Percentiles rank a stretch among this genome's conserved stretches.
phyloP scores from a whole-genome alignment of 2,888 invertebrate species.

The Sesamia inferens region DNA sequence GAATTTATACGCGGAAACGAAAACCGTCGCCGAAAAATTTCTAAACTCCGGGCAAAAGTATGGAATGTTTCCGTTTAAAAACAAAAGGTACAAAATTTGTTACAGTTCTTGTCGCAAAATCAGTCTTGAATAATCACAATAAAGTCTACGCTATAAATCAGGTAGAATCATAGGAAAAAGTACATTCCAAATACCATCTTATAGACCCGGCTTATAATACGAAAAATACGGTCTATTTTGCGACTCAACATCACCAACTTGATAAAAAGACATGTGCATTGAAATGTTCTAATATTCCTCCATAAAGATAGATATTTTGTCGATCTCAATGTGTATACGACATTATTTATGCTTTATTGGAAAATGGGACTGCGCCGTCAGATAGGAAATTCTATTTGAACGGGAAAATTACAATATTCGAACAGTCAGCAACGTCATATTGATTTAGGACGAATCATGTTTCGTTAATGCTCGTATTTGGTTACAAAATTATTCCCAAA shows the following conservation, averaged over 20 bases:
- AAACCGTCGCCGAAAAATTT: constrained; percentile 1
- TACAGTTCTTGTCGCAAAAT: too few species aligned
- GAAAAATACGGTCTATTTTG: neutral
- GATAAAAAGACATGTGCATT: neutral
- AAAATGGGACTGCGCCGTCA: constrained; percentile 50
- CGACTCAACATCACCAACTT: neutral
- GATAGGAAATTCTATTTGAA: constrained; percentile 58
- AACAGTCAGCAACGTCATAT: constrained; percentile 35
- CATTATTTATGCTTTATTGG: constrained; percentile 47
- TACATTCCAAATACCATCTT: neutral
- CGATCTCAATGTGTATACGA: constrained; percentile 24
- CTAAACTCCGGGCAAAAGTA: too few species aligned
- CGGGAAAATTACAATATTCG: constrained; percentile 41
- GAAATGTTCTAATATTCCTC: constrained; percentile 7
- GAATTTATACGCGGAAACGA: constrained; percentile 1
- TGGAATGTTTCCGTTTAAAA: neutral
- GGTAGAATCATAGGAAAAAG: neutral
- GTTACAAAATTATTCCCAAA: constrained; percentile 9
- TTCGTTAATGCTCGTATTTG: constrained; percentile 35
- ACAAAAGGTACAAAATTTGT: neutral
- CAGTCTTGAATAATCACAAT: neutral
- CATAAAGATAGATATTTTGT: constrained; percentile 15
- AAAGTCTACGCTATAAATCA: neutral
- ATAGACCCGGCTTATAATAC: neutral
- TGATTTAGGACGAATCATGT: constrained; percentile 50